Evolutionary conservation across 2,888 invertebrate species (phyloP), one percentile per base, ranked within the genome.

Genomic region (Argyra leucocephala): DNA sequence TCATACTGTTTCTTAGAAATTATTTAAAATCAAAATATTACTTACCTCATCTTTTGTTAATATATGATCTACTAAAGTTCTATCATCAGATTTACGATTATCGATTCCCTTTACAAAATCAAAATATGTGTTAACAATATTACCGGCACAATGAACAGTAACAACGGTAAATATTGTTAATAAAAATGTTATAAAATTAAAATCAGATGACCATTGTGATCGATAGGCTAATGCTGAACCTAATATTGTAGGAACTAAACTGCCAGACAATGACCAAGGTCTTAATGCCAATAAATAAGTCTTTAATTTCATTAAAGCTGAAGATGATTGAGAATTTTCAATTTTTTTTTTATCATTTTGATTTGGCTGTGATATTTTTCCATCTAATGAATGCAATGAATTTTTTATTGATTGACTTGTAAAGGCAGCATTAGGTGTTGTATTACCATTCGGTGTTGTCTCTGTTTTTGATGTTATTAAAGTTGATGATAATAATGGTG

Each of bases 61-160:
- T 72, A 95, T 88, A 72, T 93, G 90, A 81, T 96, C 96, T n/a
- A 96, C 96, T 65, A 96, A 82, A 71, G 93, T 96, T 74, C 96
- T 85, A 76, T 96, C 96, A 76, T 96, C 96, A 71, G 94, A 93
- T 81, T 91, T 93, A 69, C 91, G 85, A 76, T 90, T 91, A 78
- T 97, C 96, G 66, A 96, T 94, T 62, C 92, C 96, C 81, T 93
- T 93, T 37, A 92, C 87, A 76, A 91, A 97, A 80, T 97, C 96
- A 77, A 90, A 96, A 78, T 96, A 96, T 0, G 96, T 96, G 79
- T 96, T 96, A 24, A 97, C 96, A 58, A 96, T 88, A 80, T 97
- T 97, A 64, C 96, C 96, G 67, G 96, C 96, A 67, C 95, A 94
- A 76, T 97, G 96, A 3, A 96, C 96, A 1, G 91, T 91, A 67